Base-by-base conservation (phyloP, 2,888 invertebrate genomes). In the Gisinianus flammeolus region DNA sequence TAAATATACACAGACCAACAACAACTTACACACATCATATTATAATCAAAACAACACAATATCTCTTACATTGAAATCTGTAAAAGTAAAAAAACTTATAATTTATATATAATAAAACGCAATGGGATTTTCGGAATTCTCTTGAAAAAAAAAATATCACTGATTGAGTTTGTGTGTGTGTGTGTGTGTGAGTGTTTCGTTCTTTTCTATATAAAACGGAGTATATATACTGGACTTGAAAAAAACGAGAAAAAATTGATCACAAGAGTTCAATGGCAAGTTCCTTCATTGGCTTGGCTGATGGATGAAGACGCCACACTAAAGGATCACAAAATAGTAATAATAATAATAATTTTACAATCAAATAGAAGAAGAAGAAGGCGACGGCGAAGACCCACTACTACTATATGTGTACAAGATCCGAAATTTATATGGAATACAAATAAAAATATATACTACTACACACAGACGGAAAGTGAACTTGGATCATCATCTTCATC, bases 41-140 rank as follows among this genome's bases (percentile, higher is more conserved):
- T 58, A 74, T 74, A 74, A 74, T 74, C 58, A 74, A 64, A 74
- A 74, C 64, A 74, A 74, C 73, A 64, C 33, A 64, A 73, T 73
- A 12, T 44, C 44, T 44, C 73, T 64, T 74, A 44, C 44, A 74
- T 64, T 74, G 35, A 66, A 74, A 74, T 74, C 66, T 10, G 26
- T 62, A 62, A 62, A 62, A 62, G 62, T 44, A 44, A 44, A 44
- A 44, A 44, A 44, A 44, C 44, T 44, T 44, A 44, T 44, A 44
- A 44, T 44, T 44, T 44, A 44, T 44, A 44, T 44, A 44, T 44
- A 44, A 44, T 16, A 44, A 44, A 19, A 16, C 12, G 19, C 19
- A 44, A 19, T 12, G 44, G 44, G 44, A 44, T 44, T 44, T 44
- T 44, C 19, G 44, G 44, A 44, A 44, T 44, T 44, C 44, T 44